These are phyloP conservation scores for Drosophila lutescens DNA, from an alignment of 2,888 invertebrate genomes.

Conservation along the genomic window DNA sequence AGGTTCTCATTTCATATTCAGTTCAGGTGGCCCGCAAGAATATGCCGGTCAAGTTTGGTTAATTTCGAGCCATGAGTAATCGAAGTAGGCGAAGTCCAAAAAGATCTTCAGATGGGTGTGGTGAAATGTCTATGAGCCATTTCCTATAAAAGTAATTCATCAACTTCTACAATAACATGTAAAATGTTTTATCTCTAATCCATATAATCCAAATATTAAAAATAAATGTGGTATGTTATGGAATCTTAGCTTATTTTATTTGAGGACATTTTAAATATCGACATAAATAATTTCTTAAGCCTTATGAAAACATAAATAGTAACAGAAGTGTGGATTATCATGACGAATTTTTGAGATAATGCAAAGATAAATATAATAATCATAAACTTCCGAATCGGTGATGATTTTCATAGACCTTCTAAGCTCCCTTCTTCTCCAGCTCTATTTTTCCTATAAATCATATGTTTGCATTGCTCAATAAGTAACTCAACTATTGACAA, in stretches of 20 bases:
- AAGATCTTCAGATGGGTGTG: not conserved
- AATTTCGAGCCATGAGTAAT: constrained; percentile 25
- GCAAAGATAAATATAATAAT: no score
- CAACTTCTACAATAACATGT: not conserved
- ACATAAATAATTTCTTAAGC: no score
- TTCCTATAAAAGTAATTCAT: not conserved
- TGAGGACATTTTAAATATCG: no score
- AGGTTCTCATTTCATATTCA: constrained; percentile 48
- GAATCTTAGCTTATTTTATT: no score
- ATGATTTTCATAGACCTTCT: not conserved
- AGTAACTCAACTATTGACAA: constrained; percentile 1
- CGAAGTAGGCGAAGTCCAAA: not conserved
- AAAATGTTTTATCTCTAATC: no score
- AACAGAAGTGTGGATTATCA: no score
- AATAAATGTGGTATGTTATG: no score
- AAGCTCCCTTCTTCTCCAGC: not conserved
- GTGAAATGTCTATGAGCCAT: not conserved
- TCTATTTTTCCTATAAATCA: not conserved
- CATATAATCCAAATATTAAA: no score
- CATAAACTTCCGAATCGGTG: not conserved
- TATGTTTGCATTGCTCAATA: not conserved
- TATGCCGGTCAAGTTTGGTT: constrained; percentile 45
- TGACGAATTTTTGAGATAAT: no score
- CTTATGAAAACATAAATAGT: no score
- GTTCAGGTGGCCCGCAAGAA: constrained; percentile 33